These are phyloP conservation scores for Brachionichthys hirsutus DNA, from an alignment of 2,113 vertebrate genomes.

Conservation along the genomic window DNA sequence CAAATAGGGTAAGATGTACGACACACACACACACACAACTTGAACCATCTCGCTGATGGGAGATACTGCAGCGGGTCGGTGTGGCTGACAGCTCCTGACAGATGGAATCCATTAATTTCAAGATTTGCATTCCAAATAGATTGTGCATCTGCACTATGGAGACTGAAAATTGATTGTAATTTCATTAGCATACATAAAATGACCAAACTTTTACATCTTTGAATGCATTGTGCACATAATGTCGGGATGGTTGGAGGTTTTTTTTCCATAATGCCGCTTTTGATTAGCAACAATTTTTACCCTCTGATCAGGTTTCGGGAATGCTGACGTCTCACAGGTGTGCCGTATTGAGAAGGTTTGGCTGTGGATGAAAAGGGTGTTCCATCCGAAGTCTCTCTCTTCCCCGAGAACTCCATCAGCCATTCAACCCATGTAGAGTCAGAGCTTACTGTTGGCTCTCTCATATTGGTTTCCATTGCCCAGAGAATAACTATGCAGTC, in stretches of 20 bases:
- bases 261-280: constrained; percentile 27
- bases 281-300: constrained; percentile 30
- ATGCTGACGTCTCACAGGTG: constrained; percentile 65
- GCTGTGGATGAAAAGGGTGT: constrained; percentile 62
- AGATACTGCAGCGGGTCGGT: constrained; percentile 11
- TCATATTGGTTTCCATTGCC: constrained; percentile 68
- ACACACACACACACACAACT: constrained; percentile 43
- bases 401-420: constrained; percentile 59
- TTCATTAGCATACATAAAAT: constrained; percentile 65
- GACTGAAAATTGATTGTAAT: constrained; percentile 36
- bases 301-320: constrained; percentile 50
- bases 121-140: constrained; percentile 31
- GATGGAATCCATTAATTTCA: constrained; percentile 53
- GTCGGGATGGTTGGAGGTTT: constrained; percentile 31
- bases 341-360: constrained; percentile 66
- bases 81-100: constrained; percentile 28
- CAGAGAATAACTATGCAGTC: constrained; percentile 71
- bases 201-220: constrained; percentile 54
- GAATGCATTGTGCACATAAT: constrained; percentile 34
- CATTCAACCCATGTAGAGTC: constrained; percentile 57
- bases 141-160: constrained; percentile 17
- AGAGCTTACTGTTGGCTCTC: constrained; percentile 57
- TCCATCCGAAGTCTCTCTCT: constrained; percentile 54
- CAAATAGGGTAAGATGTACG: constrained; percentile 67
- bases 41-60: constrained; percentile 46